These are phyloP conservation scores for cattle (Bos taurus) DNA, from an alignment of 2,113 vertebrate genomes.

Conservation along the genomic window ARS-UCD2.0 NC_037333.1:93801001-93801500, in stretches of 20 bases:
- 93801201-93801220: background rate
- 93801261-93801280: conserved; percentile 30
- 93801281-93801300: conserved; percentile 72
- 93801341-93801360: conserved; percentile 73
- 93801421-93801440: background rate
- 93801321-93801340: conserved; percentile 65
- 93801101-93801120: background rate
- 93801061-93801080: rapidly evolving
- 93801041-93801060: background rate
- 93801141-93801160: background rate
- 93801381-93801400: conserved; percentile 36
- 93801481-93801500: conserved; percentile 42
- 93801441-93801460: conserved; percentile 29
- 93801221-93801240: background rate
- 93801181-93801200: background rate
- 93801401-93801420: conserved; percentile 56
- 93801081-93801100: background rate
- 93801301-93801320: conserved; percentile 74
- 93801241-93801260: background rate
- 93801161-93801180: conserved; percentile 19
- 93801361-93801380: conserved; percentile 57
- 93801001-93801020: background rate
- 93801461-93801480: conserved; percentile 63
- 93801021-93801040: background rate
- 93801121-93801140: background rate